phyloP scores from a whole-genome alignment of 2,888 invertebrate species.

The Andrena bicolor region DNA sequence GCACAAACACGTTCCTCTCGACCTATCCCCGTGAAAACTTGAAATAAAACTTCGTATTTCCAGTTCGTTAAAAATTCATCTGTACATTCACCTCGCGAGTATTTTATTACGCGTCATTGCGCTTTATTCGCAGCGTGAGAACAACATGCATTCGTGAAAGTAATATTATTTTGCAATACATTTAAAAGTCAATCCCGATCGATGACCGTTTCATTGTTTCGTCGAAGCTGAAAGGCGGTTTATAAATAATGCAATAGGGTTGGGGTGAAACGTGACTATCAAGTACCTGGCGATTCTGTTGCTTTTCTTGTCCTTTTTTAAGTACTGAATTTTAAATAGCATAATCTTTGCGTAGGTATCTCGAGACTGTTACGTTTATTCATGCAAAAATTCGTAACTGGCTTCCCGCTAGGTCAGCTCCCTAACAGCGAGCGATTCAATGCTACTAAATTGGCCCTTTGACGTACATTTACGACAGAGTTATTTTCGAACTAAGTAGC shows the following conservation, averaged over 20 bases:
- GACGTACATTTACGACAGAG: neutral
- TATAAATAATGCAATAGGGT: neutral
- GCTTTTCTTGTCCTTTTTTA: neutral
- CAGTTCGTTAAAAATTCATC: constrained; percentile 9
- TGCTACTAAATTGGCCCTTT: constrained; percentile 14
- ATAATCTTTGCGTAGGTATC: neutral
- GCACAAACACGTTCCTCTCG: neutral
- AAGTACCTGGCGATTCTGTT: too few relatives aligned
- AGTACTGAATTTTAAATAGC: neutral
- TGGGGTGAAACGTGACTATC: neutral
- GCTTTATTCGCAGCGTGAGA: neutral
- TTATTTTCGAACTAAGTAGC: constrained; percentile 24
- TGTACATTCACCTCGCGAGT: neutral
- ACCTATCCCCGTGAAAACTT: neutral
- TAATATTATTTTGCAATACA: neutral
- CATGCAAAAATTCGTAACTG: constrained; percentile 20
- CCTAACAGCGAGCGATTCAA: neutral
- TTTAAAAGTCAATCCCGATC: neutral
- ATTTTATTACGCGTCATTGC: neutral
- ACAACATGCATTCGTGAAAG: neutral
- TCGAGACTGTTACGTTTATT: neutral
- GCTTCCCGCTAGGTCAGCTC: neutral
- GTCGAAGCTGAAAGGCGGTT: neutral
- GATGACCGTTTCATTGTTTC: neutral
- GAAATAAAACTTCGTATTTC: neutral